Conservation (phyloP, 2,888 invertebrate genomes). For the Drosophila subquinaria region DNA sequence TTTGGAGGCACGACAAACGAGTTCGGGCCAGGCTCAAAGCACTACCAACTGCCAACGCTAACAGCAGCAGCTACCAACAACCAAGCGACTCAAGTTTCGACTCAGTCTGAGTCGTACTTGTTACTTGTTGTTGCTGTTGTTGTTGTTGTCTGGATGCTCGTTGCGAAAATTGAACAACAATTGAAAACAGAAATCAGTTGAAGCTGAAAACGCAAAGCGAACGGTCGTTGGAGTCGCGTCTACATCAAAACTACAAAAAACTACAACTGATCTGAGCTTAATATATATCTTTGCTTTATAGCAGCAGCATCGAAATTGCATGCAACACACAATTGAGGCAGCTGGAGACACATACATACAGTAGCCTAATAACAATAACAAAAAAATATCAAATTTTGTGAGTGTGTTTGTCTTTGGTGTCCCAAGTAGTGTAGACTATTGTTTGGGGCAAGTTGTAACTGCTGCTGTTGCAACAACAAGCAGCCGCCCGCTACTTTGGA, state of each 20-base stretch:
- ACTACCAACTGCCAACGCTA: conserved; percentile 1
- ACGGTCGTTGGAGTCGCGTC: conserved; percentile 58
- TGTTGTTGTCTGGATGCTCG: conserved; percentile 39
- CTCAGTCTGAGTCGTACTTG: conserved; percentile 38
- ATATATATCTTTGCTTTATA: conserved; percentile 6
- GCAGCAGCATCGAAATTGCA: conserved; percentile 12
- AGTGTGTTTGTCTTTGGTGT: conserved; percentile 28
- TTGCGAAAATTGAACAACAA: conserved; percentile 65
- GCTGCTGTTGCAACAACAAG: conserved; percentile 49
- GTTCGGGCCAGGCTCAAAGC: conserved; percentile 57
- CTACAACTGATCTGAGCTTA: conserved; percentile 9
- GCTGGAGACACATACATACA: conserved; percentile 23
- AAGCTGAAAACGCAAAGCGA: conserved; percentile 64
- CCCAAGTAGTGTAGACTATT: conserved; percentile 49
- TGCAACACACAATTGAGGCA: conserved; percentile 44
- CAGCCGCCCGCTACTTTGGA: conserved; percentile 71
- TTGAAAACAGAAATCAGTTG: conserved; percentile 73
- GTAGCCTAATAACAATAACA: conserved; percentile 54
- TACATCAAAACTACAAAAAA: neutral
- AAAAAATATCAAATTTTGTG: conserved; percentile 39
- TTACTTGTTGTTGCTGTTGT: neutral
- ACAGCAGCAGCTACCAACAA: conserved; percentile 1
- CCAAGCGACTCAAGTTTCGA: conserved; percentile 52
- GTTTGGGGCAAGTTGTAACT: conserved; percentile 53
- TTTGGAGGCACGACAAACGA: conserved; percentile 81